Percentiles rank a stretch among this genome's conserved stretches.
Evolutionary conservation across 2,888 invertebrate species (phyloP).

Genomic region (Dysmachus trigonus): DNA sequence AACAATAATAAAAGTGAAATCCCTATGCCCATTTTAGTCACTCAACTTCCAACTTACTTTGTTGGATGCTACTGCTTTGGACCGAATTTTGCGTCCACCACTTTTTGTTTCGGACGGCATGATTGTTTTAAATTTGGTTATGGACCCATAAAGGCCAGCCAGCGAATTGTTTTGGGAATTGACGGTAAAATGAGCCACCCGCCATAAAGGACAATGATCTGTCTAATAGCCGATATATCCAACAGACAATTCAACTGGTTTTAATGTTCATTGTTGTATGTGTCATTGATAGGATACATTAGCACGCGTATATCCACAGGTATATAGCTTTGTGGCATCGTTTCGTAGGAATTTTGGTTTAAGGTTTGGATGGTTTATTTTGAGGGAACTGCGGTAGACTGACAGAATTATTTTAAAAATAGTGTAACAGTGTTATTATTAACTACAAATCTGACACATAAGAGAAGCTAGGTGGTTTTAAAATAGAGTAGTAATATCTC

Average conservation of each 20-base stretch:
- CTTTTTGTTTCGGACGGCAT: slow-evolving; percentile 7
- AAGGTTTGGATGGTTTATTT: background rate
- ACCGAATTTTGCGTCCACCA: slow-evolving; percentile 18
- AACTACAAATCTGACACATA: too few relatives aligned
- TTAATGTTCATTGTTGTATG: slow-evolving; percentile 8
- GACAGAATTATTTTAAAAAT: too few relatives aligned
- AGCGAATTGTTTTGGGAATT: slow-evolving; percentile 40
- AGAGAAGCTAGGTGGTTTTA: too few relatives aligned
- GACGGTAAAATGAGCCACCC: slow-evolving; percentile 21
- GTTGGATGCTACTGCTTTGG: background rate
- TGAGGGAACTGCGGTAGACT: too few relatives aligned
- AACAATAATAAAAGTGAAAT: slow-evolving; percentile 46
- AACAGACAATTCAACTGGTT: background rate
- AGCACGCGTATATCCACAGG: background rate
- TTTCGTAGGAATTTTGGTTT: background rate
- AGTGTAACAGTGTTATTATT: too few relatives aligned
- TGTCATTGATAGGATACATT: background rate
- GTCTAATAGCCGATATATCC: slow-evolving; percentile 24
- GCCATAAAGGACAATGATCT: slow-evolving; percentile 20
- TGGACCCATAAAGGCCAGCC: slow-evolving; percentile 41
- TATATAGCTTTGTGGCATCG: background rate
- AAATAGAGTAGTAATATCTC: too few relatives aligned
- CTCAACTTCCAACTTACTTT: slow-evolving; percentile 3
- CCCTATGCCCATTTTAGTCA: slow-evolving; percentile 45
- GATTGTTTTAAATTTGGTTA: slow-evolving; percentile 43